These are phyloP conservation scores for Trachurus trachurus DNA, from an alignment of 2,797 vertebrate species.

Conservation along the genomic window DNA sequence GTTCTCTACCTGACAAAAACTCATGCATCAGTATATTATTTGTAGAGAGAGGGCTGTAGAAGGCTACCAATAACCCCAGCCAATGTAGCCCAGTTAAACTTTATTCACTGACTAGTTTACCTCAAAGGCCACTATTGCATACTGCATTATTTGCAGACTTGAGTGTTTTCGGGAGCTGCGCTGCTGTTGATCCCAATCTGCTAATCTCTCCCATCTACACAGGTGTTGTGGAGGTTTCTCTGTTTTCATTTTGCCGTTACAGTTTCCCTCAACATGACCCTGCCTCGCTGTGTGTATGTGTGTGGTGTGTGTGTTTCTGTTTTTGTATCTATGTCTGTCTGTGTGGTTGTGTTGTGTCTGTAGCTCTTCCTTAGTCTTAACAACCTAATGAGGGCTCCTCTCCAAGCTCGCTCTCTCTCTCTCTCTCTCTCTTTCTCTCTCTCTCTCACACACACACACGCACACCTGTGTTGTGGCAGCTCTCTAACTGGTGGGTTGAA, in stretches of 20 bases:
- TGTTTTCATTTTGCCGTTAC: constrained; percentile 56
- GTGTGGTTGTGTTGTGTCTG: constrained; percentile 69
- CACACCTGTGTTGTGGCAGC: constrained; percentile 39
- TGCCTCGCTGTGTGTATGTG: constrained; percentile 3
- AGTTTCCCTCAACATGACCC: constrained; percentile 39
- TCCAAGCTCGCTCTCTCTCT: not conserved
- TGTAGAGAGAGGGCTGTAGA: not conserved
- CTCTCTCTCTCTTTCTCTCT: too few species aligned
- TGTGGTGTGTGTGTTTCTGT: constrained; percentile 36
- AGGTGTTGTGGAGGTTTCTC: constrained; percentile 58
- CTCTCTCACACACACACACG: not conserved
- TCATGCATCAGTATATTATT: not conserved
- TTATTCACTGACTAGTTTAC: not conserved
- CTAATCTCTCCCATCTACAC: constrained; percentile 43
- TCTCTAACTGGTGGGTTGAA: constrained; percentile 7
- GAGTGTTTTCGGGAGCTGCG: not conserved
- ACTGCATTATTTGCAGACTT: not conserved
- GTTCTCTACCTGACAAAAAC: not conserved
- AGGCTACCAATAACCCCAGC: not conserved
- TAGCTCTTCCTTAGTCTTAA: constrained; percentile 57
- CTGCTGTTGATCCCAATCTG: constrained; percentile 34
- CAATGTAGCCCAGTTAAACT: not conserved
- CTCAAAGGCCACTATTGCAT: not conserved
- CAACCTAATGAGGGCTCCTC: constrained; percentile 50
- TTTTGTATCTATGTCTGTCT: constrained; percentile 26